Evolutionary conservation across 2,113 vertebrate genomes (phyloP).

Genomic region (Bos javanicus): DNA sequence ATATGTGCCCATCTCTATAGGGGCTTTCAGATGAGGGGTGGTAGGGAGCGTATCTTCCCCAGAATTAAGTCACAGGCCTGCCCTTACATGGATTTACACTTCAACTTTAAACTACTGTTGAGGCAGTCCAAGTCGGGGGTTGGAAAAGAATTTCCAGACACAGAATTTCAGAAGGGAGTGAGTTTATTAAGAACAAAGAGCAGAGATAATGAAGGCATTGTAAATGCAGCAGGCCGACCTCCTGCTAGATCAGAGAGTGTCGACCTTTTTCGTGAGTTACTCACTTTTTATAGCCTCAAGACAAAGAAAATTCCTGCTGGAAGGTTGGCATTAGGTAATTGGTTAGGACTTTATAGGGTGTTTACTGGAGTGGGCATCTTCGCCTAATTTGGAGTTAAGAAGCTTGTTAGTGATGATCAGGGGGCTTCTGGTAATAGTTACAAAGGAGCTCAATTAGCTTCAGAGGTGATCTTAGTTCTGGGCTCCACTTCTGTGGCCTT

Average conservation of each 20-base stretch:
- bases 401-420: background rate
- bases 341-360: background rate
- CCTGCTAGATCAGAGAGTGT: background rate
- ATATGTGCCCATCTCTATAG: background rate
- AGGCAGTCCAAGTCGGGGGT: background rate
- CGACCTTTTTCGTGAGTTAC: accelerated
- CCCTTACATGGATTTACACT: background rate
- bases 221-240: background rate
- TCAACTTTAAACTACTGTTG: background rate
- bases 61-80: background rate
- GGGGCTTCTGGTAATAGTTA: background rate
- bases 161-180: background rate
- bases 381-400: background rate
- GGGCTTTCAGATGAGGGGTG: background rate
- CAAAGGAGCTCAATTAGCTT: background rate
- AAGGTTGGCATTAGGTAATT: background rate
- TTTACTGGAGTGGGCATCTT: background rate
- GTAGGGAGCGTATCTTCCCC: background rate
- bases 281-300: background rate
- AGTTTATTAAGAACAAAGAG: background rate
- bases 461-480: background rate
- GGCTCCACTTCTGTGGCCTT: background rate
- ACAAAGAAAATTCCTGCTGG: background rate
- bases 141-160: background rate
- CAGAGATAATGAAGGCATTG: background rate